Evolutionary conservation across 1,140 invertebrate genomes (phyloP).

Genomic region (Zaprionus kolodkinae): DNA sequence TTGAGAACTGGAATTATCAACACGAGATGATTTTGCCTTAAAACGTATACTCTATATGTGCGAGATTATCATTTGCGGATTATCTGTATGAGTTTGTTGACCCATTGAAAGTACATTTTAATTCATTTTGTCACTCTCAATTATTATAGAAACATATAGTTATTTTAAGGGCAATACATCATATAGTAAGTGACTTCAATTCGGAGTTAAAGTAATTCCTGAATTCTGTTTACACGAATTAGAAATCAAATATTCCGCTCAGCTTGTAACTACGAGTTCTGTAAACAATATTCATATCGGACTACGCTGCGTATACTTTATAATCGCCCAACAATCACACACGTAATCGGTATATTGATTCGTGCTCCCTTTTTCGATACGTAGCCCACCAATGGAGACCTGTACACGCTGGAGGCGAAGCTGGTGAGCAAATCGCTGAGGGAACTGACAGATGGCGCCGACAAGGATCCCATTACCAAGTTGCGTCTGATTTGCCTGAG

Average conservation of each 20-base stretch:
- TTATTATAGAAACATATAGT: no score
- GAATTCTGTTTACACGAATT: neutral
- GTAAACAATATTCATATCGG: neutral
- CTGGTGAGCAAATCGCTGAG: slow-evolving; percentile 91
- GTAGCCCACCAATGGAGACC: slow-evolving; percentile 66
- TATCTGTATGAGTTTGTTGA: neutral
- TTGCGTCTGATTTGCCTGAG: slow-evolving; percentile 93
- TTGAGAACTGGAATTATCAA: neutral
- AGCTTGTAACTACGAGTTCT: neutral
- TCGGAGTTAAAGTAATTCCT: neutral
- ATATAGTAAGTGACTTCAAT: no score
- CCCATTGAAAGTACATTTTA: neutral
- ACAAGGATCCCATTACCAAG: slow-evolving; percentile 93
- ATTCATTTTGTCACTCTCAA: no score
- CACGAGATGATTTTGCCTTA: no score
- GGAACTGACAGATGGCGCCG: slow-evolving; percentile 85
- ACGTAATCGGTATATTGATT: slow-evolving; percentile 19
- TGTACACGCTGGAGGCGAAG: slow-evolving; percentile 88
- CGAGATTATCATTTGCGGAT: neutral
- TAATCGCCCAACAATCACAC: neutral
- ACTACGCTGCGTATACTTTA: neutral
- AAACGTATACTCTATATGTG: no score
- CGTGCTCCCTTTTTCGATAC: neutral
- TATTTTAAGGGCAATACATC: no score
- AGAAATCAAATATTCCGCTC: neutral